phyloP scores from a whole-genome alignment of 2,888 invertebrate genomes.

The Ischnus inquisitorius region DNA sequence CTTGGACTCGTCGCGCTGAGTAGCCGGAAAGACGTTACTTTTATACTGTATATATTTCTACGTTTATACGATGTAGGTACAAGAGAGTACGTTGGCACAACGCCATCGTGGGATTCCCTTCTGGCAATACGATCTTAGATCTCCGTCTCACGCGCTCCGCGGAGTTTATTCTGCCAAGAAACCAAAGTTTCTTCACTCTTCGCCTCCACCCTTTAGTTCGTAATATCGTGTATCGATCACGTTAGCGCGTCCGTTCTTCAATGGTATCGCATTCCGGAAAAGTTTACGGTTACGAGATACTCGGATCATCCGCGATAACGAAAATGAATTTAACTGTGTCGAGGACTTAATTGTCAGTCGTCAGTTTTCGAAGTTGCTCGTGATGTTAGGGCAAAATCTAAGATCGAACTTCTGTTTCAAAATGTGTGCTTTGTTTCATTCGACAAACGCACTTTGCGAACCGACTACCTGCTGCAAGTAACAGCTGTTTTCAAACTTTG shows the following conservation, averaged over 20 bases:
- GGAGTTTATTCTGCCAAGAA: constrained; percentile 60
- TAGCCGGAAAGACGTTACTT: constrained; percentile 61
- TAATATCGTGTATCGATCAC: constrained; percentile 28
- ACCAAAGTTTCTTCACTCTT: constrained; percentile 56
- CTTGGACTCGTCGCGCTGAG: constrained; percentile 62
- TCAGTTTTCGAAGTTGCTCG: not conserved
- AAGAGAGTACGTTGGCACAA: constrained; percentile 69
- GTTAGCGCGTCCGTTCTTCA: not conserved
- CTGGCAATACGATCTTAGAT: constrained; percentile 65
- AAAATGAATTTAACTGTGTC: constrained; percentile 11
- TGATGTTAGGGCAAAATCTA: too few relatives aligned
- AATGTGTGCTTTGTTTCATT: too few relatives aligned
- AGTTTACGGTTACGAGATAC: constrained; percentile 8
- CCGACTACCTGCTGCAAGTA: too few relatives aligned
- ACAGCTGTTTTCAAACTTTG: too few relatives aligned
- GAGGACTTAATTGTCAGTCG: not conserved
- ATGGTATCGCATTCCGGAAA: constrained; percentile 1
- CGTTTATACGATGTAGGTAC: constrained; percentile 56
- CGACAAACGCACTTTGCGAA: too few relatives aligned
- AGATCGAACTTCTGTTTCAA: too few relatives aligned
- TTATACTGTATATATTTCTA: constrained; percentile 58
- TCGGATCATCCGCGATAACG: not conserved
- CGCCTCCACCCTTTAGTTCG: not conserved
- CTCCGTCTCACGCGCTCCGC: constrained; percentile 31
- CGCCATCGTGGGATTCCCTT: constrained; percentile 67